These are phyloP conservation scores for Hexactinellida sp. DNA, from an alignment of 37 sponge, comb jelly and placozoan genomes.

Conservation along the genomic window DNA sequence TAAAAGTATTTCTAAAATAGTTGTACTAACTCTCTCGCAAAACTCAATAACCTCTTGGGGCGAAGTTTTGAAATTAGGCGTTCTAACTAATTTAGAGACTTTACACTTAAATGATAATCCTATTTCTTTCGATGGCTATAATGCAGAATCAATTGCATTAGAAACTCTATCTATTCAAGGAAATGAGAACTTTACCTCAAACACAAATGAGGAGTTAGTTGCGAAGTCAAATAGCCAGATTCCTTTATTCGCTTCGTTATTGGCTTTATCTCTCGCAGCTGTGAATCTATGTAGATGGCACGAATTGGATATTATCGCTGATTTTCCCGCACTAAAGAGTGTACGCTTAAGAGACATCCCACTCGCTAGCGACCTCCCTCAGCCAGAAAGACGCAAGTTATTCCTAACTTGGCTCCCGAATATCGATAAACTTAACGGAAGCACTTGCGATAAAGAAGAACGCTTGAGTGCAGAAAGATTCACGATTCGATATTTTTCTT, in stretches of 20 bases:
- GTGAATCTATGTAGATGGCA: conserved; percentile 3
- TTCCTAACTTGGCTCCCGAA: background rate
- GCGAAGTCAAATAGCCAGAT: background rate
- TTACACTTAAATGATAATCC: background rate
- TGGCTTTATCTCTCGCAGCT: background rate
- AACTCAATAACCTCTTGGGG: background rate
- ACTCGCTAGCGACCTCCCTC: background rate
- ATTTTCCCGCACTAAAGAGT: background rate
- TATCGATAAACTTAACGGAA: background rate
- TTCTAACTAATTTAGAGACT: background rate
- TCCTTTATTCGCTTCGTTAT: background rate
- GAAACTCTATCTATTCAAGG: background rate
- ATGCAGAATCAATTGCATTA: background rate
- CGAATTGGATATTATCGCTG: conserved; percentile 3
- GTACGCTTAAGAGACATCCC: background rate
- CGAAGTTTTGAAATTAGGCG: background rate
- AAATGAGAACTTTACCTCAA: background rate
- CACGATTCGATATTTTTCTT: background rate
- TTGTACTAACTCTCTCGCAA: background rate
- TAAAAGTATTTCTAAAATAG: background rate
- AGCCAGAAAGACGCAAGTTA: background rate
- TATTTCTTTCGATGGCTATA: background rate
- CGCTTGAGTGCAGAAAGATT: background rate
- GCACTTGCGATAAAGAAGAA: background rate
- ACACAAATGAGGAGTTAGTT: background rate